Evolutionary conservation across 2,113 vertebrate genomes (phyloP).

Genomic region (Athene cunicularia): DNA sequence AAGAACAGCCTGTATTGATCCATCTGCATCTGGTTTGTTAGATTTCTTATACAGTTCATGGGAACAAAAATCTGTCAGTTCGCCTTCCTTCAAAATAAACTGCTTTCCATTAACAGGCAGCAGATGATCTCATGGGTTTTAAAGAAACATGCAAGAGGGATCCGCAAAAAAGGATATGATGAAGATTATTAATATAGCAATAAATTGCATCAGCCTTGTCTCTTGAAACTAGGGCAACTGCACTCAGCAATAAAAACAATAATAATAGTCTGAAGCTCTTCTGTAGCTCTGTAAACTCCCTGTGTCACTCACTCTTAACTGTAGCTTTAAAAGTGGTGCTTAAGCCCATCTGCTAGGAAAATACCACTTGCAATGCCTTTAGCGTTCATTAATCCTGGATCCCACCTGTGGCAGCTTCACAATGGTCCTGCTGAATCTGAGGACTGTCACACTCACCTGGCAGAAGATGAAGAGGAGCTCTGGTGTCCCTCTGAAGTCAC

Average conservation of each 20-base stretch:
- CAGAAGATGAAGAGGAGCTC: background rate
- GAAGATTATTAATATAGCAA: constrained; percentile 22
- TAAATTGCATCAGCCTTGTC: constrained; percentile 19
- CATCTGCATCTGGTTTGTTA: constrained; percentile 39
- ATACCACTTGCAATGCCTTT: background rate
- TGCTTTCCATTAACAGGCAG: constrained; percentile 45
- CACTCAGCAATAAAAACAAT: background rate
- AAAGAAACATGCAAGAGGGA: constrained; percentile 5
- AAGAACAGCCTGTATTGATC: constrained; percentile 37
- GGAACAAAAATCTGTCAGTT: constrained; percentile 48
- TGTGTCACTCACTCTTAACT: background rate
- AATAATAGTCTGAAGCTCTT: background rate
- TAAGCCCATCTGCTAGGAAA: background rate
- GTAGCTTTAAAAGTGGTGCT: background rate
- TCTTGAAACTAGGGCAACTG: constrained; percentile 10
- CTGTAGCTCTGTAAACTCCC: background rate
- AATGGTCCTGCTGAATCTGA: background rate
- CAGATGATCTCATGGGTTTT: constrained; percentile 29
- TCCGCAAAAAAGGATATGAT: background rate
- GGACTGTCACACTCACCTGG: background rate
- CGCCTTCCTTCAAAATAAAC: constrained; percentile 31
- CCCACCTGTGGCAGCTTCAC: background rate
- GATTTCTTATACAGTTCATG: constrained; percentile 36
- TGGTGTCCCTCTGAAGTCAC: background rate
- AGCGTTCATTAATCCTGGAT: background rate